Base-by-base conservation (phyloP, 2,113 vertebrate species). In the Zosterops pallidus region DNA sequence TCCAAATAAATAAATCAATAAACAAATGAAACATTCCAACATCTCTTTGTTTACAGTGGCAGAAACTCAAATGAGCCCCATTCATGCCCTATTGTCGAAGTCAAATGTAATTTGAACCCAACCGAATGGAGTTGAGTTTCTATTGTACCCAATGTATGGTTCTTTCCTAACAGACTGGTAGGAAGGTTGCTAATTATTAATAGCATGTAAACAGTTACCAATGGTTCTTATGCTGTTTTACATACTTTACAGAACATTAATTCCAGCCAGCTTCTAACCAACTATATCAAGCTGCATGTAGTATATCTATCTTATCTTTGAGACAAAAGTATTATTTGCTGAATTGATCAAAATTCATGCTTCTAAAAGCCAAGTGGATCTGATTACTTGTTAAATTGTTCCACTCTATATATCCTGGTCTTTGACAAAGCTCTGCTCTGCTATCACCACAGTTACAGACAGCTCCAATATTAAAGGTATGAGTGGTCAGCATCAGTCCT, bases 111-210 rank as follows among this genome's bases (percentile, higher is more conserved):
- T 94, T 77, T 95, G 94, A 96, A 92, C 63, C 91, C 81, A 96
- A 93, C 89, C 2, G 56, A 80, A 93, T 41, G 92, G 86, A 90
- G 88, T 24, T 88, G 93, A 92, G 90, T 95, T 96, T 94, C 95
- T 86, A 77, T 95, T 96, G 92, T 95, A 85, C 67, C 64, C 57
- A 96, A 77, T 50, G 86, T 20, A 5, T 68, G 81, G 90, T 47
- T 95, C 90, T 92, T 94, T 94, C 83, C 94, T 95, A 94, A 97
- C 83, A 94, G 94, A 90, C 94, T 86, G 72, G 57, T 88, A 91
- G 57, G 90, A 94, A 95, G 89, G 95, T 77, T 97, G 97, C 96
- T 97, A 98, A 97, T 97, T 96, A 97, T 97, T 97, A 97, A 98
- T 97, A 96, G 96, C 96, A 95, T 91, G 97, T 94, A 97, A 98